Conservation (phyloP, 1,140 invertebrate genomes). For the Acromyrmex charruanus region DNA sequence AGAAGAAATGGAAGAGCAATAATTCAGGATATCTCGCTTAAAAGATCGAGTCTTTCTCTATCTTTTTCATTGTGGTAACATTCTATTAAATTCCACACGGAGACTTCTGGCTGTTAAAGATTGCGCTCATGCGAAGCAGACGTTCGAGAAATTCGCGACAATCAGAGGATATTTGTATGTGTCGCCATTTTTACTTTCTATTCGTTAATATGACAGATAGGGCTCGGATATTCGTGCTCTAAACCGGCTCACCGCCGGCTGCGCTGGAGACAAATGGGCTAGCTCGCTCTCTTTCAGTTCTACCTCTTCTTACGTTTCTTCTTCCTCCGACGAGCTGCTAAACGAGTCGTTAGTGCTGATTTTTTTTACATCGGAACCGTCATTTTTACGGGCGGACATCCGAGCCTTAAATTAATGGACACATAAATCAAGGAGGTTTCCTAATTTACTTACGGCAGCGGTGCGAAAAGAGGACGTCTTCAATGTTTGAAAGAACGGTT, state of each 20-base stretch:
- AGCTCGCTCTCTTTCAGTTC: constrained; percentile 53
- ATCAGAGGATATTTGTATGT: constrained; percentile 49
- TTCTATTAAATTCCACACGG: not conserved
- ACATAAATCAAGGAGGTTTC: constrained; percentile 45
- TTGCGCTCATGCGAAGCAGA: not conserved
- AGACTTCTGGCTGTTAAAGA: not conserved
- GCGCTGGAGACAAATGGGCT: constrained; percentile 48
- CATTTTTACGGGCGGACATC: constrained; percentile 43
- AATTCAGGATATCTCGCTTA: not conserved
- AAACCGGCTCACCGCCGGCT: constrained; percentile 49
- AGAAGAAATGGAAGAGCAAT: not conserved
- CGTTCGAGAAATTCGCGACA: constrained; percentile 40
- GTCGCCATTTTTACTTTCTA: constrained; percentile 61
- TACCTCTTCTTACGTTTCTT: constrained; percentile 17
- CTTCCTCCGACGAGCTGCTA: constrained; percentile 48
- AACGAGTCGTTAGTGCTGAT: constrained; percentile 57
- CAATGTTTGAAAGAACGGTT: not conserved
- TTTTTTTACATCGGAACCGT: constrained; percentile 52
- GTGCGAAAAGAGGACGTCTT: not conserved
- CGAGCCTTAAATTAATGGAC: constrained; percentile 55
- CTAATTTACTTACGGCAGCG: constrained; percentile 31
- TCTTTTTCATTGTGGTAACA: not conserved
- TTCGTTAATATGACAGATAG: constrained; percentile 61
- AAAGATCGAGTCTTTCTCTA: not conserved
- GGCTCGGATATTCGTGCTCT: constrained; percentile 56